A percentile compares a stretch with the other conserved stretches of the same genome.
These are phyloP conservation scores for Apostichopus parvimensis DNA, from an alignment of 35 echinoderm and acorn worm genomes.

Conservation along the genomic window DNA sequence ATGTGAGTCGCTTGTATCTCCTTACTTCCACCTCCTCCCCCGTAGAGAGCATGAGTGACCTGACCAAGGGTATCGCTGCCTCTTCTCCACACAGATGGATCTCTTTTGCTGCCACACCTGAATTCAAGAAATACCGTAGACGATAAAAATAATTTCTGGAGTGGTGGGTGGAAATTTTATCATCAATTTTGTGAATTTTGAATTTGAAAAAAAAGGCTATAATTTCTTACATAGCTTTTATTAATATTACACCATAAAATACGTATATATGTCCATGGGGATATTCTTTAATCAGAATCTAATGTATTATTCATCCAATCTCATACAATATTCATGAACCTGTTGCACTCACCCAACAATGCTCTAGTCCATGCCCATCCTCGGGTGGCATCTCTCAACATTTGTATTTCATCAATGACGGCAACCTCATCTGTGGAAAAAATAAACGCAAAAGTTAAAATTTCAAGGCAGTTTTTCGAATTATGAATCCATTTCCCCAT, in stretches of 20 bases:
- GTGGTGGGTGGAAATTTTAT: too few species aligned
- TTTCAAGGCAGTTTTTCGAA: too few species aligned
- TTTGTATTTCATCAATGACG: conserved; percentile 99
- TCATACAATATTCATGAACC: too few species aligned
- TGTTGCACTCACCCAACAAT: conserved; percentile 71
- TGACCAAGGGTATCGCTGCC: conserved; percentile 81
- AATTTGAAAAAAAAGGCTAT: too few species aligned
- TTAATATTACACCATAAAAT: too few species aligned
- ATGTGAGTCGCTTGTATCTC: conserved; percentile 77
- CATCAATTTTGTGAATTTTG: too few species aligned
- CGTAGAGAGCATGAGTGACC: conserved; percentile 67
- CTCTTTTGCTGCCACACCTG: conserved; percentile 87
- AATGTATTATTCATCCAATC: too few species aligned
- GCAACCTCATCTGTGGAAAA: conserved; percentile 89
- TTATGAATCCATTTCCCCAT: too few species aligned
- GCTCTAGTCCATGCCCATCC: conserved; percentile 99
- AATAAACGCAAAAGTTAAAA: not conserved
- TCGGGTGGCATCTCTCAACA: conserved; percentile 83
- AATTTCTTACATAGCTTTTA: too few species aligned
- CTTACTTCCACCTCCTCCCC: conserved; percentile 86
- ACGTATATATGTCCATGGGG: not conserved
- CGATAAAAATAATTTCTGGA: too few species aligned
- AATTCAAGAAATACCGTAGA: not conserved
- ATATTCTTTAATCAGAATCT: not conserved
- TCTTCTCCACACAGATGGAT: conserved; percentile 92